Conservation (phyloP, 2,113 vertebrate species). For the Delphinus delphis region DNA sequence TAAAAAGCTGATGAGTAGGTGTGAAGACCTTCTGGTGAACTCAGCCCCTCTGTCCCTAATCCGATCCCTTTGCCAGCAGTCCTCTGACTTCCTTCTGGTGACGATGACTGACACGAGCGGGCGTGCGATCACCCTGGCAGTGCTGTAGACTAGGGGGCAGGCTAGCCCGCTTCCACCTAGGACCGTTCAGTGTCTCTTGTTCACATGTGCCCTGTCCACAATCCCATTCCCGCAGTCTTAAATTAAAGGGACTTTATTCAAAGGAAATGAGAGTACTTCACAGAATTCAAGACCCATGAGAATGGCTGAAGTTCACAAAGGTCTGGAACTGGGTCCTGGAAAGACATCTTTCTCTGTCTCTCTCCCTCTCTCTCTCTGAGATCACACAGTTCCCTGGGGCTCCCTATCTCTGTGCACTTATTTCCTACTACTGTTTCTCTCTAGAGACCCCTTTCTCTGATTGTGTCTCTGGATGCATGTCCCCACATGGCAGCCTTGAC, state of each 20-base stretch:
- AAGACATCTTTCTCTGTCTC: background rate
- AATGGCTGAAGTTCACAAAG: background rate
- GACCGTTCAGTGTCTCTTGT: background rate
- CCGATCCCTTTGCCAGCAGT: background rate
- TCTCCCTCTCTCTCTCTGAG: background rate
- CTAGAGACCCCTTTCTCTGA: background rate
- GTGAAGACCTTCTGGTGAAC: slow-evolving; percentile 48
- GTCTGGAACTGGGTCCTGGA: background rate
- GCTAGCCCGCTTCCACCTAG: background rate
- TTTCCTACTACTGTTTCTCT: background rate
- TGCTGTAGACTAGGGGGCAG: background rate
- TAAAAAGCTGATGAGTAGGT: slow-evolving; percentile 43
- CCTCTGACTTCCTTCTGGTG: background rate
- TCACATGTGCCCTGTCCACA: background rate
- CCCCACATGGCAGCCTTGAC: background rate
- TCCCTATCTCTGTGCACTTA: background rate
- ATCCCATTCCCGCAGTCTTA: background rate
- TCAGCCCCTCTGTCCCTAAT: background rate
- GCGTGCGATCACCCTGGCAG: background rate
- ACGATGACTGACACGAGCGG: background rate
- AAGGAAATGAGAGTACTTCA: background rate
- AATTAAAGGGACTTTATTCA: background rate
- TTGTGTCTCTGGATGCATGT: background rate
- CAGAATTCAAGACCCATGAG: background rate
- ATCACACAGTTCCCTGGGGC: background rate